Evolutionary conservation across 2,113 vertebrate genomes (phyloP).

Genomic region (Paradoxurus hermaphroditus): DNA sequence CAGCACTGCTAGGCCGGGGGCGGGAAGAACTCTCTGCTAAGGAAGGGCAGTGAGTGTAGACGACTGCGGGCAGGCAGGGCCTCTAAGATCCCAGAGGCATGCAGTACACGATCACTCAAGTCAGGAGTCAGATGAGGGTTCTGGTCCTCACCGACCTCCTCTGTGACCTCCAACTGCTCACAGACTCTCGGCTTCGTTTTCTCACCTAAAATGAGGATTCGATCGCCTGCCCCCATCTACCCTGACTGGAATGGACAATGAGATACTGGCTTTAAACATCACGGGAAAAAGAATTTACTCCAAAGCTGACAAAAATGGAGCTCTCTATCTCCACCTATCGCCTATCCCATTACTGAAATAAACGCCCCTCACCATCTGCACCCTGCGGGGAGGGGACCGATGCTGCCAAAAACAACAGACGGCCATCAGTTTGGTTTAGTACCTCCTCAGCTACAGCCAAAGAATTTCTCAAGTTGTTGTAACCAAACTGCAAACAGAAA

Average conservation of each 20-base stretch:
- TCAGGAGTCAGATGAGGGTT: neutral
- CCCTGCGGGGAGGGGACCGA: neutral
- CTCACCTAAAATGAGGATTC: constrained; percentile 2
- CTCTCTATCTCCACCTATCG: constrained; percentile 39
- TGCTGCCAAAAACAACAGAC: constrained; percentile 35
- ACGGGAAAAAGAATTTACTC: neutral
- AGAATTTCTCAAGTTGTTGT: constrained; percentile 56
- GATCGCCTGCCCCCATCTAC: neutral
- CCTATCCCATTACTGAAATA: neutral
- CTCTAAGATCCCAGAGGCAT: neutral
- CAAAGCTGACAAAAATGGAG: neutral
- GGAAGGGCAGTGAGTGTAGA: neutral
- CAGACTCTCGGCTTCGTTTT: neutral
- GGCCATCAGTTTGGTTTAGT: neutral
- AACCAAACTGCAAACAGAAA: constrained; percentile 49
- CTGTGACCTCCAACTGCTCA: neutral
- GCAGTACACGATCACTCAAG: neutral
- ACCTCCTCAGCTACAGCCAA: neutral
- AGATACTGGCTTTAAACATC: neutral
- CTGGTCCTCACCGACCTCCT: neutral
- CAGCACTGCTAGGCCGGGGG: neutral
- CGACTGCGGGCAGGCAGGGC: neutral
- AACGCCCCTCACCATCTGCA: constrained; percentile 15
- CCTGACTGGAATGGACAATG: neutral
- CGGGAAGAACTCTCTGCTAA: neutral